Percentiles rank a stretch among this genome's conserved stretches.
phyloP scores from a whole-genome alignment of 2,797 vertebrate species.

The Naso thynnoides region DNA sequence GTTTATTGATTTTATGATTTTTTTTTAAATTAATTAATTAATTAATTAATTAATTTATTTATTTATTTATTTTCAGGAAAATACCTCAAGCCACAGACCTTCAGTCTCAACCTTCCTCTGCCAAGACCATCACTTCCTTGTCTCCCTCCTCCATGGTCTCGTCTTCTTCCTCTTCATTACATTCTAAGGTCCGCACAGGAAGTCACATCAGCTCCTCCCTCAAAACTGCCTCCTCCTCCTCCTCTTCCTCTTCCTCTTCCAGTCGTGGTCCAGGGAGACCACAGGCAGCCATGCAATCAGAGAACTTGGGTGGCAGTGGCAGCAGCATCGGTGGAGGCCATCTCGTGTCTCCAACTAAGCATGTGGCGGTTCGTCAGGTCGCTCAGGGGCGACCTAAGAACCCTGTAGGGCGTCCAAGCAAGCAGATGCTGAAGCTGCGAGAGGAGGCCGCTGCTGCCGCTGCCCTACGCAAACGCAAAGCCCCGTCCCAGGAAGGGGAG shows the following conservation, averaged over 20 bases:
- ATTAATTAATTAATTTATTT: not conserved
- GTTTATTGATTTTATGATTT: too few relatives aligned
- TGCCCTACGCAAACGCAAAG: conserved; percentile 87
- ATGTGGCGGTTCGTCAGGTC: conserved; percentile 65
- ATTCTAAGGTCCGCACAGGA: conserved; percentile 84
- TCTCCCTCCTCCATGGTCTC: conserved; percentile 64
- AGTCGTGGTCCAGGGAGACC: conserved; percentile 80
- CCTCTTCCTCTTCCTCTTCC: conserved; percentile 77
- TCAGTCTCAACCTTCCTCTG: conserved; percentile 74
- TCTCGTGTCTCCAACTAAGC: conserved; percentile 79
- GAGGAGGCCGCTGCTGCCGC: conserved; percentile 77
- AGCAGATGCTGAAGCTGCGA: conserved; percentile 85
- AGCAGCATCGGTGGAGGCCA: conserved; percentile 59
- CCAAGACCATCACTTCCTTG: conserved; percentile 75
- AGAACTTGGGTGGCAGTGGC: conserved; percentile 83
- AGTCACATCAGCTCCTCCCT: conserved; percentile 79
- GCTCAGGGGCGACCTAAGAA: conserved; percentile 84
- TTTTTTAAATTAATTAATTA: not conserved
- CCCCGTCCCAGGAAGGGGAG: conserved; percentile 80
- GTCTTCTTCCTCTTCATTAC: conserved; percentile 74
- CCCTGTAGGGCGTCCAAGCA: conserved; percentile 87
- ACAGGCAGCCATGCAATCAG: conserved; percentile 79
- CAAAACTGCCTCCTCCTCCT: conserved; percentile 70
- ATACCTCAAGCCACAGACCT: conserved; percentile 91
- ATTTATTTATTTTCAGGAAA: conserved; percentile 83